Conservation (phyloP, 2,888 invertebrate species). For the Aporophyla lueneburgensis region DNA sequence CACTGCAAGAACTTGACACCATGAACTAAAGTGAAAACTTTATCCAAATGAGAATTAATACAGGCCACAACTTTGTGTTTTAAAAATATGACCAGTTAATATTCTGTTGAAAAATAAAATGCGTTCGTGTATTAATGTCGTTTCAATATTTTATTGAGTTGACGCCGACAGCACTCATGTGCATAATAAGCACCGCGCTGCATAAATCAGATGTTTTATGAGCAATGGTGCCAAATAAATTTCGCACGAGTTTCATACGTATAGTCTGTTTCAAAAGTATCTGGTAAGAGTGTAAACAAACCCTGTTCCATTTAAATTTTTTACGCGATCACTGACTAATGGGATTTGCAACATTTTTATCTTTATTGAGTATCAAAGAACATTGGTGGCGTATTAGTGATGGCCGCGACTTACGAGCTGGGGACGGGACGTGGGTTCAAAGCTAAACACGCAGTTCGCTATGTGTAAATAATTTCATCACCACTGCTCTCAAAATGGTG, state of each 20-base stretch:
- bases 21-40: conserved; percentile 52
- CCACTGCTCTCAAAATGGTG: too few relatives aligned
- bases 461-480: too few relatives aligned
- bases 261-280: neutral
- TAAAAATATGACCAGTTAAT: conserved; percentile 74
- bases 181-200: conserved; percentile 79
- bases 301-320: neutral
- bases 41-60: conserved; percentile 53
- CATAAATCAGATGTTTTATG: conserved; percentile 86
- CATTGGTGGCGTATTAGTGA: too few relatives aligned
- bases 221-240: conserved; percentile 83
- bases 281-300: neutral
- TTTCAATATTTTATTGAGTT: conserved; percentile 84
- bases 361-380: neutral
- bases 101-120: conserved; percentile 77
- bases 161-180: conserved; percentile 79
- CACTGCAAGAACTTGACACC: conserved; percentile 20
- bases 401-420: too few relatives aligned
- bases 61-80: conserved; percentile 67
- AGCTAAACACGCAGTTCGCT: too few relatives aligned
- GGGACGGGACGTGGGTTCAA: too few relatives aligned
- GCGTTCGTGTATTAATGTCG: conserved; percentile 80
- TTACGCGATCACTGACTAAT: neutral
- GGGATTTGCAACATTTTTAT: neutral
- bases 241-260: conserved; percentile 67